Base-by-base conservation (phyloP, 2,797 vertebrate genomes). In the Diglossa cyanea region DNA sequence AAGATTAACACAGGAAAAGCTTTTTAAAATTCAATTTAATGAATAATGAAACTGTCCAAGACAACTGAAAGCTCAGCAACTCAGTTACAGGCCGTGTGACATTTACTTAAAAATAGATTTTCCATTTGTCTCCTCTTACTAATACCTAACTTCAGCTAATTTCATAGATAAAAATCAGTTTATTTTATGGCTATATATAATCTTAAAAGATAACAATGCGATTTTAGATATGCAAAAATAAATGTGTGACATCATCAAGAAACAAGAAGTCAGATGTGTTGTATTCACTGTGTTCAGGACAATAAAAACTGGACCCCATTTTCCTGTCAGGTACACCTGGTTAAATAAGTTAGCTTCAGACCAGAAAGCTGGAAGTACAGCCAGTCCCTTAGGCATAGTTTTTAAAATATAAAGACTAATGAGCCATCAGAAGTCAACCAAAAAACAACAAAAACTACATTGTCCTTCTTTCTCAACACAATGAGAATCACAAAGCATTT, bases 51-150 rank as follows among this genome's bases (percentile, higher is more conserved):
- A 94, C 39, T 80, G 68, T 75, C 65, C 68, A 81, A 86, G 33
- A 48, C 44, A 95, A 86, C 50, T 88, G 78, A 96, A 95, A 93
- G 68, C 78, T 89, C 81, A 95, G 85, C 84, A 95, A 79, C 78
- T 94, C 45, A 44, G 87, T 79, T 87, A 91, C 60, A 85, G 53
- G 13, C 45, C 44, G 7, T 44, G 10, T 86, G 91, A 83, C 76
- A 74, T 67, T 54, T 82, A 86, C 53, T 81, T 85, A 92, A 94
- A 95, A 92, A 89, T 53, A 94, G 77, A 82, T 82, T 89, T 94
- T 94, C 40, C 44, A 92, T 87, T 94, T 73, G 42, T 73, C 37
- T 84, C 35, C 48, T 90, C 78, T 78, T 74, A 60, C 80, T 73
- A 92, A 70, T 55, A 85, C 31, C 33, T 90, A 62, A 70, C 19